Base-by-base conservation (phyloP, 2,113 vertebrate species). In the Sprattus sprattus region DNA sequence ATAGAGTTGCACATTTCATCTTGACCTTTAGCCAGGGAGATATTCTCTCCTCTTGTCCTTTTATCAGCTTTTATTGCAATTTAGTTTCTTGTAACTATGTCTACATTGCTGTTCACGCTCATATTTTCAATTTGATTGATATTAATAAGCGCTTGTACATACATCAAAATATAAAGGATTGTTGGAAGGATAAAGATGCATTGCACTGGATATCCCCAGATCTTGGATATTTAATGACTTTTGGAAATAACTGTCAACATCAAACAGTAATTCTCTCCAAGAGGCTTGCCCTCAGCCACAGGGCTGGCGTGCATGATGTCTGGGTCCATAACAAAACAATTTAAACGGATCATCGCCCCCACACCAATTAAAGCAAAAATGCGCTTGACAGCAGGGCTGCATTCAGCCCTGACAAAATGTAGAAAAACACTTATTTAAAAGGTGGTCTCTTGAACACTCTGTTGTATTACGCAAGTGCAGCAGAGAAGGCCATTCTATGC, bases 241-340 rank as follows among this genome's bases (percentile, higher is more conserved):
- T 39, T 39, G 67, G 28, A 75, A 75, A 75, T 39, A 75, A 75
- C 18, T 75, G 28, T 75, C 67, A 75, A 89, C 89, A 86, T 86
- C 13, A 87, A 89, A 88, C 81, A 54, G 83, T 80, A 92, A 88
- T 89, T 84, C 84, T 75, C 67, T 75, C 67, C 28, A 75, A 75
- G 28, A 39, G 28, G 39, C 86, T 91, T 89, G 89, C 91, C 93
- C 93, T 95, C 94, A 92, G 93, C 39, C 1, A 39, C 39, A 39
- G 39, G 39, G 39, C 39, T 2, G 39, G 39, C 39, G 39, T 39
- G 39, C 39, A 39, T 39, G 39, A 39, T 39, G 39, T 39, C 39
- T 39, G 39, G 39, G 39, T 39, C 39, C 39, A 39, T 39, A 39
- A 39, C 39, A 39, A 39, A 39, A 39, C 39, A 2, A 39, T 39